Percentiles rank a stretch among this genome's conserved stretches.
phyloP scores from a whole-genome alignment of 2,888 invertebrate species.

The Callimorpha dominula region DNA sequence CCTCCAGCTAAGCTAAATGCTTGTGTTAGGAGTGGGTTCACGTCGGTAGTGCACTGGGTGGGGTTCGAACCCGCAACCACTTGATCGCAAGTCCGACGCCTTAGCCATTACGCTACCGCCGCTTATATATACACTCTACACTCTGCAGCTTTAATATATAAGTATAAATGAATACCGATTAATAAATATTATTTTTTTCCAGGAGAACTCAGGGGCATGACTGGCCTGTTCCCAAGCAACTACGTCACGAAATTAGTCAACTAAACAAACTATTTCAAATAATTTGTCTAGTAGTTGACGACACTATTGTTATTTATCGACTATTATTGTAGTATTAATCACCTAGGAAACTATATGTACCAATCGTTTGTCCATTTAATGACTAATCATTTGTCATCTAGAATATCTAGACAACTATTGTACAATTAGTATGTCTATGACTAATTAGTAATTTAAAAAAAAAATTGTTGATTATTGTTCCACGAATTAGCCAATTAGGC shows the following conservation, averaged over 20 bases:
- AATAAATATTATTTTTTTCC: slow-evolving; percentile 40
- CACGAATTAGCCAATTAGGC: not conserved
- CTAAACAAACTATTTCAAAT: slow-evolving; percentile 48
- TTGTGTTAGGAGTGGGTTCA: no score
- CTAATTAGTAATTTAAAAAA: not conserved
- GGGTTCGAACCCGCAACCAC: no score
- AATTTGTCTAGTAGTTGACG: slow-evolving; percentile 1
- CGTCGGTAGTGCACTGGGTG: no score
- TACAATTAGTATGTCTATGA: not conserved
- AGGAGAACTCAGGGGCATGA: slow-evolving; percentile 95
- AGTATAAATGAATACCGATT: no score
- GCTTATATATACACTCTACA: no score
- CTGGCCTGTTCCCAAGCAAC: slow-evolving; percentile 98
- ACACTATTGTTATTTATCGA: not conserved
- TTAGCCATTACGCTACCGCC: no score
- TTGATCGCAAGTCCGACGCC: no score
- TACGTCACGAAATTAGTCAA: slow-evolving; percentile 90
- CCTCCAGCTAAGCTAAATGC: no score
- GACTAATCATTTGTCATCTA: not conserved
- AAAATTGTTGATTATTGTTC: not conserved
- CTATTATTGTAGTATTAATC: not conserved
- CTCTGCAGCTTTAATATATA: no score
- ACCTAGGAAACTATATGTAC: not conserved
- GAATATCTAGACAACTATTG: not conserved
- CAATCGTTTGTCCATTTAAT: not conserved